These are phyloP conservation scores for Drosophila sp. DNA, from an alignment of 1,140 invertebrate genomes.

Conservation along the genomic window DNA sequence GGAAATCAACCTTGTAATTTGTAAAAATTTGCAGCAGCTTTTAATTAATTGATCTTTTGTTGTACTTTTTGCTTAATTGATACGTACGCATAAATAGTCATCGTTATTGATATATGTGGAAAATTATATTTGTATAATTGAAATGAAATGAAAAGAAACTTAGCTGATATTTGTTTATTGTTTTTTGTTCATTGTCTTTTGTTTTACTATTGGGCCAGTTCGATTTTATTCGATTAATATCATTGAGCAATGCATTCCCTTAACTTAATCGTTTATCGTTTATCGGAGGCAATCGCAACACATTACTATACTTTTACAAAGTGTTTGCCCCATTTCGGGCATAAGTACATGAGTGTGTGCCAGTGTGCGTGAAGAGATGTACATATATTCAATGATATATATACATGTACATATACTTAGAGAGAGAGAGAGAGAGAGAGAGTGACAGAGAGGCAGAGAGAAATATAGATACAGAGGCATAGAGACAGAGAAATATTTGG, in stretches of 20 bases:
- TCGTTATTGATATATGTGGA: conserved; percentile 84
- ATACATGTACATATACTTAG: conserved; percentile 2
- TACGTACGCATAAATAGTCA: conserved; percentile 80
- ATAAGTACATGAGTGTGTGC: conserved; percentile 33
- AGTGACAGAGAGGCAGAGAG: conserved; percentile 35
- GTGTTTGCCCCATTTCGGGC: conserved; percentile 16
- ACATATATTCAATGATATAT: conserved; percentile 16
- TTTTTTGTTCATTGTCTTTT: conserved; percentile 7
- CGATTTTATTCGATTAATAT: conserved; percentile 36
- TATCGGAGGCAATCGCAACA: conserved; percentile 66
- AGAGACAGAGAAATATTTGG: conserved; percentile 31
- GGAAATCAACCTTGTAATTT: conserved; percentile 9
- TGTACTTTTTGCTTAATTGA: conserved; percentile 56
- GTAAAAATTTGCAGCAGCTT: conserved; percentile 25
- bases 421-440: conserved; percentile 2
- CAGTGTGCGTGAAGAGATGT: conserved; percentile 40
- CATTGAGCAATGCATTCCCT: conserved; percentile 1
- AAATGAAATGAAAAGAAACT: conserved; percentile 77
- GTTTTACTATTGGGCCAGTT: conserved; percentile 47
- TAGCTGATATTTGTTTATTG: conserved; percentile 45
- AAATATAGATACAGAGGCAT: conserved; percentile 27
- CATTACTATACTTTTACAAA: conserved; percentile 82
- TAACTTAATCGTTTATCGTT: conserved; percentile 36
- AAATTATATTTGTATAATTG: conserved; percentile 72
- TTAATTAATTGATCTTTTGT: conserved; percentile 18